Evolutionary conservation across 2,113 vertebrate genomes (phyloP), one percentile per base, ranked within the genome.

Genomic region (Alligator mississippiensis): DNA sequence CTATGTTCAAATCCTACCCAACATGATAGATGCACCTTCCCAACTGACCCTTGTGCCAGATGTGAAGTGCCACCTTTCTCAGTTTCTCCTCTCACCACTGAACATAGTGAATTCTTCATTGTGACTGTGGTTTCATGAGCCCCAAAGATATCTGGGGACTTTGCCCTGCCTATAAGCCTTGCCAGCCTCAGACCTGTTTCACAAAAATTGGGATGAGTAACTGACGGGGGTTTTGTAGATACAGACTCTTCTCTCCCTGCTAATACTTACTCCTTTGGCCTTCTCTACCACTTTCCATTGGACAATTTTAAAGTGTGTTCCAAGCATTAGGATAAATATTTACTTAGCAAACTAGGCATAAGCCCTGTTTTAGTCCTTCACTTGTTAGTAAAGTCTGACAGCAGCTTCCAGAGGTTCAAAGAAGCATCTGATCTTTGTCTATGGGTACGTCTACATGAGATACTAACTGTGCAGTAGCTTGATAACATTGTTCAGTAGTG

Each of bases 301-400:
- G 75, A 27, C 15, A 74, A 38, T 54, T 15, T 80, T 90, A 58
- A 60, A 28, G 28, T 70, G 11, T 22, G 28, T 90, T n/a, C 77
- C 27, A 13, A 0, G 1, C 68, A 47, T 3, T 15, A 0, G 2
- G 59, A 84, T 57, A 38, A 14, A 16, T 82, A 27, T 64, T 4
- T 34, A 34, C 21, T 28, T 3, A 11, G 15, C n/a, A 30, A 60
- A 77, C 18, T 4, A 59, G 87, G 79, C 25, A 61, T 27, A 34
- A 54, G 28, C 28, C 24, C 66, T 15, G 12, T 14, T 5, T 24
- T 22, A 22, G 54, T 63, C 11, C 6, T 30, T 30, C 47, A 47
- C 86, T 60, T 30, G 16, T 4, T 54, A 74, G 77, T 62, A 17
- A 64, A 87, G 61, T 0, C 0, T 89, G 13, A 21, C 55, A 47